Conservation (phyloP, 2,113 vertebrate genomes). For the Illadopsis cleaveri region DNA sequence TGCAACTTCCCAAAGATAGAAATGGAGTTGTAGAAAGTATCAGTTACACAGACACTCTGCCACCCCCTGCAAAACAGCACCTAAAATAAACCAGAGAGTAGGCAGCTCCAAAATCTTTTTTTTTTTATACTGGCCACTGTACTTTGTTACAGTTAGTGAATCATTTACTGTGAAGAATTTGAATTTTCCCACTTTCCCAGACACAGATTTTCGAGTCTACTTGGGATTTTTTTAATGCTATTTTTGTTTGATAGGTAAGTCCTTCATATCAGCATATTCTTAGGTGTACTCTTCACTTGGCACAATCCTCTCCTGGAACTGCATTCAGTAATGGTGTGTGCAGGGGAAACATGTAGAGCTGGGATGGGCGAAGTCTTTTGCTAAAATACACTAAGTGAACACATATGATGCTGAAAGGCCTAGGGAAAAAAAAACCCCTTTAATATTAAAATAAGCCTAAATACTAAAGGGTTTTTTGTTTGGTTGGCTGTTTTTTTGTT, state of each 20-base stretch:
- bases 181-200: background rate
- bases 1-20: background rate
- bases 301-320: background rate
- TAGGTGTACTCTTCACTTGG: background rate
- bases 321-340: background rate
- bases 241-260: background rate
- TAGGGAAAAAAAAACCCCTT: fast-evolving
- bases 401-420: background rate
- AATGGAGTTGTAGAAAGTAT: constrained; percentile 8
- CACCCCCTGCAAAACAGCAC: background rate
- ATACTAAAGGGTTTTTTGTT: background rate
- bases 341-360: background rate
- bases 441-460: background rate
- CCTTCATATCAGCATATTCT: background rate
- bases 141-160: background rate
- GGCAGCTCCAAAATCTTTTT: background rate
- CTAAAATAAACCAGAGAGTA: background rate
- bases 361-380: background rate
- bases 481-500: too few species aligned
- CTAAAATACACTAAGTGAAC: background rate
- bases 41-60: background rate
- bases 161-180: background rate
- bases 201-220: background rate
- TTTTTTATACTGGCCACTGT: background rate
- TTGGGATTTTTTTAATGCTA: background rate